Percentiles rank a stretch among this genome's conserved stretches.
phyloP scores from a whole-genome alignment of 92 coral and sea anemone genomes.

The Pocillopora grandis region DNA sequence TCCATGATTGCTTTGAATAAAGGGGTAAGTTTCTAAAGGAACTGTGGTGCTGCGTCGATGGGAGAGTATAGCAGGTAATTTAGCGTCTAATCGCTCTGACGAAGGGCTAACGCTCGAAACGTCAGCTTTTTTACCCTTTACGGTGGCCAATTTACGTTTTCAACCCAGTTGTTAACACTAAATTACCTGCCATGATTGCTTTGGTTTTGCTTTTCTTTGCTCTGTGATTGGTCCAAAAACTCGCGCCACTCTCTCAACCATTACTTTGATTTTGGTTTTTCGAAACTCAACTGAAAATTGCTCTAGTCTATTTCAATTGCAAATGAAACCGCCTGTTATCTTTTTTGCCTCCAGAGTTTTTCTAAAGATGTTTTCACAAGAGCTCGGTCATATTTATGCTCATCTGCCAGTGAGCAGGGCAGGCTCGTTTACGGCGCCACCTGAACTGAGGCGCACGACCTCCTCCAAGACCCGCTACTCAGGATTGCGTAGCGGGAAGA shows the following conservation, averaged over 20 bases:
- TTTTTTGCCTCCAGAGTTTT: constrained; percentile 68
- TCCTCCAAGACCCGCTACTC: constrained; percentile 62
- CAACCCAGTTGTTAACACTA: too few species aligned
- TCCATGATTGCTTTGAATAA: too few species aligned
- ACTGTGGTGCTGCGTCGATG: too few species aligned
- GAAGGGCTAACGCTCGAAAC: too few species aligned
- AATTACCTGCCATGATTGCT: neutral
- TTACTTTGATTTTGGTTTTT: too few species aligned
- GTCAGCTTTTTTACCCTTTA: too few species aligned
- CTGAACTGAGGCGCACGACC: constrained; percentile 54
- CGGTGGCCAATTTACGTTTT: too few species aligned
- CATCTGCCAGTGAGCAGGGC: constrained; percentile 32
- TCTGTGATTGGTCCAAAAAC: neutral
- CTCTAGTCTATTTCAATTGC: neutral
- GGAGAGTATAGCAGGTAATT: too few species aligned
- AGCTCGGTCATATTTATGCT: constrained; percentile 37
- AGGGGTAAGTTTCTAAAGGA: too few species aligned
- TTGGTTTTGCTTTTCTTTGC: neutral
- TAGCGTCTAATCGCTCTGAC: too few species aligned
- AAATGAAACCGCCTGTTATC: neutral
- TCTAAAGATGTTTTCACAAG: constrained; percentile 77
- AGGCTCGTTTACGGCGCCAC: constrained; percentile 49
- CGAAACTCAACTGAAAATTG: neutral
- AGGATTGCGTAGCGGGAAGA: constrained; percentile 68
- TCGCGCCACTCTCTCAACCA: too few species aligned